A percentile compares a stretch with the other conserved stretches of the same genome.
Evolutionary conservation across 2,888 invertebrate genomes (phyloP).

Genomic region (Capitulum mitella): DNA sequence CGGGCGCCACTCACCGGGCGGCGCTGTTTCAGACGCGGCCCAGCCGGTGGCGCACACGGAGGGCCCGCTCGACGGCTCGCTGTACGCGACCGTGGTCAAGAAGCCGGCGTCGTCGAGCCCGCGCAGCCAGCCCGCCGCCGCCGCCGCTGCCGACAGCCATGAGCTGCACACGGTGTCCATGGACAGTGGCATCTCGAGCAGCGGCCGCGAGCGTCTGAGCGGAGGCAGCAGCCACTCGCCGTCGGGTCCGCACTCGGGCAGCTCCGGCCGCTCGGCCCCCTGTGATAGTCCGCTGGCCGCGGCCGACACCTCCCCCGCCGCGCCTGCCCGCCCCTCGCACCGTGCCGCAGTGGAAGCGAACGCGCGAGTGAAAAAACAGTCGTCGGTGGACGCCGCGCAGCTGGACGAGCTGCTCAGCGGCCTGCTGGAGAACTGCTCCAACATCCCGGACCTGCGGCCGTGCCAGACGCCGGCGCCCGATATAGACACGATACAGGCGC

Average conservation of each 20-base stretch:
- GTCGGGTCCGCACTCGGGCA: conserved; percentile 33
- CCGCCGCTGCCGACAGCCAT: conserved; percentile 28
- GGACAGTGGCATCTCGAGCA: conserved; percentile 78
- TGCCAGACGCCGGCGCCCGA: conserved; percentile 37
- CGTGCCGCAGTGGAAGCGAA: conserved; percentile 33
- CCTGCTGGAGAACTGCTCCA: conserved; percentile 80
- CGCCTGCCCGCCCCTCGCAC: conserved; percentile 42
- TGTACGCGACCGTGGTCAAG: conserved; percentile 61
- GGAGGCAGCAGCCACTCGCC: conserved; percentile 32
- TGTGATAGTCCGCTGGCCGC: conserved; percentile 37
- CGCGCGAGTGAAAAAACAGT: conserved; percentile 23
- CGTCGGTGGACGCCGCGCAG: conserved; percentile 52
- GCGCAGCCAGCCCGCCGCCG: conserved; percentile 33
- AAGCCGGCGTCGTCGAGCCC: conserved; percentile 41
- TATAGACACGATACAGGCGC: conserved; percentile 36
- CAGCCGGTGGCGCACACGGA: conserved; percentile 54
- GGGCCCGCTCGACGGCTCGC: conserved; percentile 81
- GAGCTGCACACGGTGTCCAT: conserved; percentile 71
- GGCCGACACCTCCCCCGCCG: conserved; percentile 41
- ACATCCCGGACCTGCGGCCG: conserved; percentile 55
- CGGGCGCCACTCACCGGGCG: conserved; percentile 11
- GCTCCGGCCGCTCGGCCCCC: conserved; percentile 29
- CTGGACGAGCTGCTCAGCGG: conserved; percentile 76
- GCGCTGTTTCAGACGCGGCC: conserved; percentile 33
- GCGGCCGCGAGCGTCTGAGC: conserved; percentile 26